Base-by-base conservation (phyloP, 1,140 invertebrate genomes). In the Drosophila ananassae region DNA sequence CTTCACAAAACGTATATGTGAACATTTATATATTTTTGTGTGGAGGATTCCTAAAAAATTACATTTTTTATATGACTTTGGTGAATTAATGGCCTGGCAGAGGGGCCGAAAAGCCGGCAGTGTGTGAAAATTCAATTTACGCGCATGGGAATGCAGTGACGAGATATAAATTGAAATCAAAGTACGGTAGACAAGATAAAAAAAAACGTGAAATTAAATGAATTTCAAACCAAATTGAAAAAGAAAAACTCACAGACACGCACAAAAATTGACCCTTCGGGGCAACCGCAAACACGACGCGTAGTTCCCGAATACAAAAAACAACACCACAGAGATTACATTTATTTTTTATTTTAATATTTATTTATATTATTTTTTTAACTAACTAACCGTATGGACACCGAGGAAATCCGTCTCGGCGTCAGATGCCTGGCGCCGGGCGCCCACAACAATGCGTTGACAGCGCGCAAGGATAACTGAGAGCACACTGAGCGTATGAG, bases 401-500 rank as follows among this genome's bases (percentile, higher is more conserved):
- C 76, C 47, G 41, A 28, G 53, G 41, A 37, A 22, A 24, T 52
- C 21, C 17, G 50, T 47, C 24, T 60, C 13, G 47, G 44, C 39
- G 22, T 32, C 48, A 57, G 71, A 53, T 48, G 79, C 55, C 64
- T 55, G 75, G 47, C 69, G 69, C 72, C 69, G 57, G 62, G 54
- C 54, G 67, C 64, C 74, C 74, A 83, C 83, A 89, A 85, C 82
- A 89, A 89, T 79, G 67, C 82, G 63, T 87, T 87, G 74, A 79
- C 82, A 87, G 75, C 60, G 75, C 83, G 58, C 83, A 89, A 83
- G 83, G 79, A 87, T 89, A 89, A 87, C 83, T 89, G 81, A 85
- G 53, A 62, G 81, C 73, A 77, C 82, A 81, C 82, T 32, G 82
- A 69, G 83, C 83, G 83, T 89, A 83, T 89, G 79, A 89, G 83